phyloP scores from a whole-genome alignment of 2,113 vertebrate species.

The Mugil cephalus region DNA sequence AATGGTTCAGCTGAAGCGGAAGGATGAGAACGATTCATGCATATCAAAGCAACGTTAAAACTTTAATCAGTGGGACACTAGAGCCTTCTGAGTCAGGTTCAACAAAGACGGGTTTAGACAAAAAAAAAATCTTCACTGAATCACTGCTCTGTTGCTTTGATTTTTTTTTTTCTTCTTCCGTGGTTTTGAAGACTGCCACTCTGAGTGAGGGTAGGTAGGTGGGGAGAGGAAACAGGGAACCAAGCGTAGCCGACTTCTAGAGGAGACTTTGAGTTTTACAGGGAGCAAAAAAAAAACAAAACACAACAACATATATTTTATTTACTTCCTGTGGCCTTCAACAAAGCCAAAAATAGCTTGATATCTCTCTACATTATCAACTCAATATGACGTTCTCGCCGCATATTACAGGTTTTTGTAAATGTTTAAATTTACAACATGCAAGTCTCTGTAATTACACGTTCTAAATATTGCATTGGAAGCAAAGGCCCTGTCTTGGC shows the following conservation, averaged over 20 bases:
- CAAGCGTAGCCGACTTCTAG: slow-evolving; percentile 4
- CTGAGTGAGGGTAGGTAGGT: slow-evolving; percentile 15
- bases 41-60: slow-evolving; percentile 76
- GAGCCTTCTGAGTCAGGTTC: slow-evolving; percentile 48
- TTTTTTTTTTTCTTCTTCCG: slow-evolving; percentile 8
- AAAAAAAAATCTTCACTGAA: slow-evolving; percentile 46
- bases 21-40: slow-evolving; percentile 66
- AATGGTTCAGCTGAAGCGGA: slow-evolving; percentile 45
- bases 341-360: slow-evolving; percentile 40
- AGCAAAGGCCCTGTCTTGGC: slow-evolving; percentile 74
- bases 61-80: slow-evolving; percentile 67
- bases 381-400: slow-evolving; percentile 59
- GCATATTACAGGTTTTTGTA: slow-evolving; percentile 76
- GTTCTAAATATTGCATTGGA: slow-evolving; percentile 75
- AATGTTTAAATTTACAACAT: slow-evolving; percentile 80
- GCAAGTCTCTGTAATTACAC: slow-evolving; percentile 79
- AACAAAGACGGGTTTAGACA: slow-evolving; percentile 55
- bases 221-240: background rate
- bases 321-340: slow-evolving; percentile 29
- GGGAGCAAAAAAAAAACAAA: slow-evolving; percentile 5
- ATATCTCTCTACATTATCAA: slow-evolving; percentile 66
- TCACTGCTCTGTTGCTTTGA: slow-evolving; percentile 38
- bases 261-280: slow-evolving; percentile 15
- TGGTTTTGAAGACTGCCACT: slow-evolving; percentile 38
- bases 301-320: slow-evolving; percentile 1